Percentiles rank a stretch among this genome's conserved stretches.
Evolutionary conservation across 2,113 vertebrate species (phyloP).

Genomic region (Perca flavescens): DNA sequence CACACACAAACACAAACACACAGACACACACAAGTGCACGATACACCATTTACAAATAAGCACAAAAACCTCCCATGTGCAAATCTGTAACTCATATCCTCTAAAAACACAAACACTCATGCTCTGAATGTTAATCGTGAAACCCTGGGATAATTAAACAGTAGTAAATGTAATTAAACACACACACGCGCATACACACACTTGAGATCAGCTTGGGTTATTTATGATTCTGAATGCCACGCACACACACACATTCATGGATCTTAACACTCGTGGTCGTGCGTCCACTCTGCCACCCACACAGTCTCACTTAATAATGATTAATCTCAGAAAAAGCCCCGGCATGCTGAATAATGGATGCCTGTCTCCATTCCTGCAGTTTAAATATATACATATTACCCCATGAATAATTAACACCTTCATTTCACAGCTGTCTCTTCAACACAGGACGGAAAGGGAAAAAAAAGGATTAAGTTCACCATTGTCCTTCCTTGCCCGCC

Average conservation of each 20-base stretch:
- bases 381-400: slow-evolving; percentile 79
- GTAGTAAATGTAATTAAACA: slow-evolving; percentile 37
- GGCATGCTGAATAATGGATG: slow-evolving; percentile 69
- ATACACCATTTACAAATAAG: neutral
- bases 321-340: slow-evolving; percentile 31
- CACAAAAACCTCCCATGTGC: slow-evolving; percentile 1
- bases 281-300: slow-evolving; percentile 47
- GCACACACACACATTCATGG: slow-evolving; percentile 26
- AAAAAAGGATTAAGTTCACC: neutral
- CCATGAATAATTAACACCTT: slow-evolving; percentile 74
- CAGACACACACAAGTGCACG: neutral
- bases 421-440: slow-evolving; percentile 66
- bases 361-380: slow-evolving; percentile 59
- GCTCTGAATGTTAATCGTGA: slow-evolving; percentile 22
- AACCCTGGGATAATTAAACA: slow-evolving; percentile 36
- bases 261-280: slow-evolving; percentile 15
- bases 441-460: slow-evolving; percentile 2
- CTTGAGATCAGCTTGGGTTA: slow-evolving; percentile 31
- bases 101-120: slow-evolving; percentile 1
- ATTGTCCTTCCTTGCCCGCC: neutral
- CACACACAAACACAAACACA: slow-evolving; percentile 6
- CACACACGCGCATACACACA: slow-evolving; percentile 23
- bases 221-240: slow-evolving; percentile 40
- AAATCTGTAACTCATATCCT: neutral
- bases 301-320: slow-evolving; percentile 64